These are phyloP conservation scores for Phyllotis vaccarum DNA, from an alignment of 2,797 vertebrate genomes.

Conservation along the genomic window DNA sequence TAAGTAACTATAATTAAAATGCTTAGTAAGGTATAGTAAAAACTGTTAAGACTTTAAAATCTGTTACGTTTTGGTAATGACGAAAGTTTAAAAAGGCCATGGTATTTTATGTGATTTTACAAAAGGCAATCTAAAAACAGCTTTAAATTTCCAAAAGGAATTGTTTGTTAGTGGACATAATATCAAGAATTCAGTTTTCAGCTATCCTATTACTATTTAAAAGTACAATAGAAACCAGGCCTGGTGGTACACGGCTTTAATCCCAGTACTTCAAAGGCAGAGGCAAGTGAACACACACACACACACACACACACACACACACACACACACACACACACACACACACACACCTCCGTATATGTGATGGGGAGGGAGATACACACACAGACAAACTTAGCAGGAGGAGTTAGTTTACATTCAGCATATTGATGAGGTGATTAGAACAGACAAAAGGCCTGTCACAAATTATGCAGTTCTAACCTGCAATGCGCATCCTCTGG, in stretches of 20 bases:
- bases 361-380: background rate
- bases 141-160: slow-evolving; percentile 50
- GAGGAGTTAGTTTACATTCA: slow-evolving; percentile 48
- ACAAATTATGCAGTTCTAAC: slow-evolving; percentile 72
- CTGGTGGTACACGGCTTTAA: background rate
- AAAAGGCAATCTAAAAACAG: slow-evolving; percentile 48
- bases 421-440: background rate
- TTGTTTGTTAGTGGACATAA: slow-evolving; percentile 52
- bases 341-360: background rate
- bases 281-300: no score
- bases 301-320: background rate
- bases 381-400: background rate
- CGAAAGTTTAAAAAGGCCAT: slow-evolving; percentile 36
- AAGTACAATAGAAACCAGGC: slow-evolving; percentile 3
- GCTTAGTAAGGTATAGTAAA: slow-evolving; percentile 54
- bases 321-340: background rate
- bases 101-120: background rate
- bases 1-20: slow-evolving; percentile 14
- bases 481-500: slow-evolving; percentile 91
- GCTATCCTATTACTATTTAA: slow-evolving; percentile 10
- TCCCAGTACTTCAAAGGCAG: background rate
- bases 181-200: slow-evolving; percentile 40
- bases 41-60: background rate
- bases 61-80: slow-evolving; percentile 15
- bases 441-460: slow-evolving; percentile 14